Evolutionary conservation across 2,888 invertebrate species (phyloP).

Genomic region (Chymomyza amoena): DNA sequence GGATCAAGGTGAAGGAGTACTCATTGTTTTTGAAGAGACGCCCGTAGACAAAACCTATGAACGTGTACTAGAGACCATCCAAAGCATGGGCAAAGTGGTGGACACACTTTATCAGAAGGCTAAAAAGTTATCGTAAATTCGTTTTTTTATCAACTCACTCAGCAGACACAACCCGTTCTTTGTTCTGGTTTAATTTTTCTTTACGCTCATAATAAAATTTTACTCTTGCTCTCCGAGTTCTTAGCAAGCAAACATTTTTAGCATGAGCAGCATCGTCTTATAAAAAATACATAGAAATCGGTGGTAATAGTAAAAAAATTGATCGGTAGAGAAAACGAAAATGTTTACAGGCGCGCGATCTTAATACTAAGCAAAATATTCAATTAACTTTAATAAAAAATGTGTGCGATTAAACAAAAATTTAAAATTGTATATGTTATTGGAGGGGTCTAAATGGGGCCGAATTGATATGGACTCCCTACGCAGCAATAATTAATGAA

Average conservation of each 20-base stretch:
- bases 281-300: neutral
- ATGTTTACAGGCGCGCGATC: constrained; percentile 41
- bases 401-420: neutral
- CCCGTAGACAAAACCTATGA: constrained; percentile 98
- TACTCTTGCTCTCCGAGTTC: neutral
- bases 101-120: constrained; percentile 99
- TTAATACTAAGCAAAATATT: constrained; percentile 59
- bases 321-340: constrained; percentile 30
- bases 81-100: constrained; percentile 99
- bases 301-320: constrained; percentile 40
- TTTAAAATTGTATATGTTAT: neutral
- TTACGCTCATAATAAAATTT: neutral
- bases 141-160: constrained; percentile 5
- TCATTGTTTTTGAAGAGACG: constrained; percentile 98
- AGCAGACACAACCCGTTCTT: constrained; percentile 8
- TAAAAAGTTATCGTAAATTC: constrained; percentile 93
- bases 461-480: too few species aligned
- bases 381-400: constrained; percentile 28
- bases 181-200: neutral
- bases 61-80: constrained; percentile 97
- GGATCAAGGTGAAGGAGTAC: constrained; percentile 98
- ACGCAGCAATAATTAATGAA: too few species aligned
- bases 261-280: neutral
- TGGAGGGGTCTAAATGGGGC: too few species aligned
- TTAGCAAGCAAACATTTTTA: neutral